Conservation (phyloP, 2,797 vertebrate species). For the Garrulus glandarius region DNA sequence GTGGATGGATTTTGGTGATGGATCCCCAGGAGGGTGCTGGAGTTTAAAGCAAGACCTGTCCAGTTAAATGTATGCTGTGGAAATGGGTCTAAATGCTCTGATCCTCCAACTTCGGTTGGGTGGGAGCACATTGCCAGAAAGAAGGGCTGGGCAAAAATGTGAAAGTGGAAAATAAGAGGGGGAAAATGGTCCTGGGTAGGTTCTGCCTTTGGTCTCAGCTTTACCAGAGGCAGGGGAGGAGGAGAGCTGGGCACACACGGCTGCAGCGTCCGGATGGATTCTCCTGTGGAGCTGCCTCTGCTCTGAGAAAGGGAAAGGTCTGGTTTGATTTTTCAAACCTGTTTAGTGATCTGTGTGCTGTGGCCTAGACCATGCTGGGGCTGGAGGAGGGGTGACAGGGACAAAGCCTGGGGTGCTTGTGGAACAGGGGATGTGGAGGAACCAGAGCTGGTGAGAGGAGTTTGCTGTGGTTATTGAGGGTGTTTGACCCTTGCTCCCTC, state of each 20-base stretch:
- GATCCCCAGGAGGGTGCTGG: slow-evolving; percentile 31
- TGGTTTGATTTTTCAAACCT: neutral
- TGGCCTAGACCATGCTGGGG: neutral
- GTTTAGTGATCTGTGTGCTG: neutral
- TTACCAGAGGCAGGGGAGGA: neutral
- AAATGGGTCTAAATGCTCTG: slow-evolving; percentile 45
- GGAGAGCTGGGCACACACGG: accelerated
- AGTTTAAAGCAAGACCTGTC: slow-evolving; percentile 54
- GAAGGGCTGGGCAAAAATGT: neutral
- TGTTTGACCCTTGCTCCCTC: neutral
- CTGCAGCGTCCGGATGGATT: accelerated
- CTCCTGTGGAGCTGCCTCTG: neutral
- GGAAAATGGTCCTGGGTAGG: neutral
- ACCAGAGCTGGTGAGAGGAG: neutral
- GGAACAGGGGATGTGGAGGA: neutral
- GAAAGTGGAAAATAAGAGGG: neutral
- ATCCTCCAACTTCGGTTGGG: neutral
- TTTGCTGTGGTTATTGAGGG: accelerated
- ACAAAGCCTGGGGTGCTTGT: neutral
- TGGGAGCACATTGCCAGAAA: neutral
- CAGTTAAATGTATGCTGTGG: slow-evolving; percentile 37
- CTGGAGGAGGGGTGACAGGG: neutral
- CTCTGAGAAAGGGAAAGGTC: neutral
- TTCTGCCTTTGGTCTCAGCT: neutral
- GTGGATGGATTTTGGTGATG: slow-evolving; percentile 46